phyloP scores from a whole-genome alignment of 2,113 vertebrate genomes.

The Mirza zaza region DNA sequence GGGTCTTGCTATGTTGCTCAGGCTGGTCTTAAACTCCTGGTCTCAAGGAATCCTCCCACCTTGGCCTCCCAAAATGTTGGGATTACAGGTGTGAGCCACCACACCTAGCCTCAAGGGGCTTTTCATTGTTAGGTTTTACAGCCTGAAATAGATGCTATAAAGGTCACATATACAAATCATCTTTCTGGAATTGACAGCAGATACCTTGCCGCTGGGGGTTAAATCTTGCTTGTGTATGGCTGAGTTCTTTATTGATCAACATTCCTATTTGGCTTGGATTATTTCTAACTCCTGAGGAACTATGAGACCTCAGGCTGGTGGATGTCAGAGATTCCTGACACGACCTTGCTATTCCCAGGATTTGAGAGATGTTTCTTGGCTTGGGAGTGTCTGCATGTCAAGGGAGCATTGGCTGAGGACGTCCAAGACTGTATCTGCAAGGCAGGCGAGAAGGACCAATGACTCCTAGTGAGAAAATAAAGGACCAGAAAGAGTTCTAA shows the following conservation, averaged over 20 bases:
- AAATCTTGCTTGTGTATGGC: not conserved
- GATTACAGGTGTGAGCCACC: too few relatives aligned
- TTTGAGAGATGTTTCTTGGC: not conserved
- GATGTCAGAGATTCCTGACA: not conserved
- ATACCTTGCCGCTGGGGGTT: not conserved
- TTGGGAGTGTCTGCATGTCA: not conserved
- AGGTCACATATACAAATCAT: not conserved
- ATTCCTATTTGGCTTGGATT: constrained; percentile 1
- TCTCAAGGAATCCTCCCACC: too few relatives aligned
- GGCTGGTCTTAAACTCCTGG: too few relatives aligned
- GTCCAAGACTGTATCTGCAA: not conserved
- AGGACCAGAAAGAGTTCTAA: not conserved
- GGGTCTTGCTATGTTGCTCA: too few relatives aligned
- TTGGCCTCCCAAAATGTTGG: too few relatives aligned
- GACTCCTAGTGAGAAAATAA: not conserved
- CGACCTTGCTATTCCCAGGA: not conserved
- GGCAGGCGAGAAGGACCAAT: constrained; percentile 13
- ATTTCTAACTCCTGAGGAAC: constrained; percentile 6
- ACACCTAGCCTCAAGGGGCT: not conserved
- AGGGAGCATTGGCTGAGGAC: not conserved
- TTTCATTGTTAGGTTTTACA: not conserved
- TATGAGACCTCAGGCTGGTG: constrained; percentile 25
- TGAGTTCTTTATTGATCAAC: not conserved
- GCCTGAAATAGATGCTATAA: not conserved
- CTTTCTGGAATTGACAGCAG: not conserved